These are phyloP conservation scores for Drosophila tani DNA, from an alignment of 1,140 invertebrate species.

Conservation along the genomic window DNA sequence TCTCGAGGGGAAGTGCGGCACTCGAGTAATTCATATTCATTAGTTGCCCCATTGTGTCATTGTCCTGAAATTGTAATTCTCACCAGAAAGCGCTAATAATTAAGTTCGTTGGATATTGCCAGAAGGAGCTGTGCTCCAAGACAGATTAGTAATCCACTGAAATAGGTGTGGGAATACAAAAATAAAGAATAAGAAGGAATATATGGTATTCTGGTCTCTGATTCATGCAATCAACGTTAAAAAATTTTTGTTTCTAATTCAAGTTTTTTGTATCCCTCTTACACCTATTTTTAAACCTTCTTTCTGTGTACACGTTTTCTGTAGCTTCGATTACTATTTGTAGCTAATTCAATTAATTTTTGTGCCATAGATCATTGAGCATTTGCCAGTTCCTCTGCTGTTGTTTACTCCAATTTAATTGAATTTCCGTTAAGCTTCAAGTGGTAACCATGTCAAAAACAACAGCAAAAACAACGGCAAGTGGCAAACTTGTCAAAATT, in stretches of 20 bases:
- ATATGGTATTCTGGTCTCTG: no score
- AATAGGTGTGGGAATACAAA: background rate
- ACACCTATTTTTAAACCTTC: background rate
- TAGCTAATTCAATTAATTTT: constrained; percentile 18
- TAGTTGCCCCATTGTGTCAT: constrained; percentile 69
- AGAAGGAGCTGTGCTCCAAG: background rate
- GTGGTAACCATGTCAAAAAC: constrained; percentile 37
- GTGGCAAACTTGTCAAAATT: constrained; percentile 23
- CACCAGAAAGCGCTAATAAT: constrained; percentile 55
- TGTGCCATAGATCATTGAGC: constrained; percentile 21
- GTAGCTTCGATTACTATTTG: background rate
- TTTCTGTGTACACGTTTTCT: no score
- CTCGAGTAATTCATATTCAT: constrained; percentile 78
- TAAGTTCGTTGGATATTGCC: constrained; percentile 27
- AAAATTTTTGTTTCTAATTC: no score
- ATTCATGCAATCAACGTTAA: no score
- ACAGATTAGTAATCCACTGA: background rate
- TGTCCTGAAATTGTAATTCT: constrained; percentile 57
- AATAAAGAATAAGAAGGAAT: no score
- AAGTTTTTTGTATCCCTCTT: no score
- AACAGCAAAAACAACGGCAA: constrained; percentile 9
- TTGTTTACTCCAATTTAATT: constrained; percentile 63
- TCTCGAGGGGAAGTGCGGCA: constrained; percentile 4
- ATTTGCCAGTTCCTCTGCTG: constrained; percentile 20
- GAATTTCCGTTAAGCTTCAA: constrained; percentile 43